Evolutionary conservation across 35 echinoderm and acorn worm species (phyloP), one percentile per base, ranked within the genome.

Genomic region (Acanthaster planci): DNA sequence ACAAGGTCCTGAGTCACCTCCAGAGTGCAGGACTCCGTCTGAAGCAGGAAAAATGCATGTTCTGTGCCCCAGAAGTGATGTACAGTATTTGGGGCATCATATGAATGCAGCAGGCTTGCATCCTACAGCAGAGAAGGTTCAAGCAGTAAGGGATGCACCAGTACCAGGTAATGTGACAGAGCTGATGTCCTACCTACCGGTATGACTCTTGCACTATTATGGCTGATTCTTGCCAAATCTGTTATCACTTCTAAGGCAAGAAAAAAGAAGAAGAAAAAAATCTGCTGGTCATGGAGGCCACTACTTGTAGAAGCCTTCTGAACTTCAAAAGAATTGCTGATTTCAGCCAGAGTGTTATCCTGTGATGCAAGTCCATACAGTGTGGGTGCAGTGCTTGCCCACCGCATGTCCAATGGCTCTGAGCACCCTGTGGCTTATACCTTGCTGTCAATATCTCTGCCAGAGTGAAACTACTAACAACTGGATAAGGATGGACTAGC

Each of bases 301-400:
- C 39, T 52, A 0, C 44, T 77, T 29, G n/a, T 84, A 23, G 18
- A 52, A 76, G 58, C 88, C 5, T 90, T 90, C 40, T 2, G 76
- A 18, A n/a, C 2, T 19, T 67, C 36, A 55, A 90, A 84, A 38
- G n/a, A 77, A 8, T 47, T 82, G n/a, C 50, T 92, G 23, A 37
- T 67, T 21, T 86, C 77, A 10, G 52, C 77, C 4, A 8, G 36
- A 50, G 52, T 91, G 5, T 54, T 91, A 27, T 29, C 60, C 3
- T 52, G 79, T 77, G 91, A 93, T 35, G 86, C 91, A 17, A 93
- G 82, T 39, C 92, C 86, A 14, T 85, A 92, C 50, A 77, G 90
- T 17, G 47, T 92, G 30, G 86, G 92, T 0, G 86, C 86, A 1
- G 77, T 86, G 27, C 51, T 93, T 0, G 77, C 86, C n/a, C 92